A percentile compares a stretch with the other conserved stretches of the same genome.
Evolutionary conservation across 2,888 invertebrate species (phyloP).

Genomic region (Myopa testacea): DNA sequence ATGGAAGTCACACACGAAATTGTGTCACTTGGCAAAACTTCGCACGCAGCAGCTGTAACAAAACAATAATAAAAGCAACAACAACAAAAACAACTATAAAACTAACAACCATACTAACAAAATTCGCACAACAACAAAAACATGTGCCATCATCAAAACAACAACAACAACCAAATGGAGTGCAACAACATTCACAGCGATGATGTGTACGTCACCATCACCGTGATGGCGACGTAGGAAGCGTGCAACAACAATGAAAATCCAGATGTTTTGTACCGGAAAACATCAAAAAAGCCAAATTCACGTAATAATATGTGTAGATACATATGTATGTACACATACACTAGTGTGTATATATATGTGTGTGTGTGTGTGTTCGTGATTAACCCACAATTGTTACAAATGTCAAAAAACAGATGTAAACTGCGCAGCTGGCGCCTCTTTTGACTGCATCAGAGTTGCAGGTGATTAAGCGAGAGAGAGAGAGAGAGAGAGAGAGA

Average conservation of each 20-base stretch:
- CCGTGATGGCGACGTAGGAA: conserved; percentile 14
- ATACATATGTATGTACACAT: conserved; percentile 12
- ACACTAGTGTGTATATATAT: neutral
- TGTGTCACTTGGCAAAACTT: conserved; percentile 52
- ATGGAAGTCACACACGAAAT: conserved; percentile 47
- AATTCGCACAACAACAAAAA: neutral
- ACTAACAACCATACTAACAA: neutral
- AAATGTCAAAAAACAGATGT: conserved; percentile 48
- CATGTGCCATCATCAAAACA: neutral
- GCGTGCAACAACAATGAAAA: conserved; percentile 8
- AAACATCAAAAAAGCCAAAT: conserved; percentile 49
- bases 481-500: conserved; percentile 24
- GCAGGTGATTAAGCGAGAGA: neutral
- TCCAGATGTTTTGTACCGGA: conserved; percentile 23
- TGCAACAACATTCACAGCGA: neutral
- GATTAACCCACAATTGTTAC: conserved; percentile 46
- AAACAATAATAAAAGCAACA: conserved; percentile 45
- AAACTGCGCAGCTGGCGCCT: conserved; percentile 3
- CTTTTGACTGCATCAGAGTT: conserved; percentile 6
- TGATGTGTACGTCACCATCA: neutral
- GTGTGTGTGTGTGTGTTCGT: conserved; percentile 41
- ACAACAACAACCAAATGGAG: neutral
- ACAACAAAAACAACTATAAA: conserved; percentile 42
- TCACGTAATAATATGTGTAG: conserved; percentile 61
- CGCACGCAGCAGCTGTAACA: conserved; percentile 38